These are phyloP conservation scores for Polietes domitor DNA, from an alignment of 2,888 invertebrate species.

Conservation along the genomic window DNA sequence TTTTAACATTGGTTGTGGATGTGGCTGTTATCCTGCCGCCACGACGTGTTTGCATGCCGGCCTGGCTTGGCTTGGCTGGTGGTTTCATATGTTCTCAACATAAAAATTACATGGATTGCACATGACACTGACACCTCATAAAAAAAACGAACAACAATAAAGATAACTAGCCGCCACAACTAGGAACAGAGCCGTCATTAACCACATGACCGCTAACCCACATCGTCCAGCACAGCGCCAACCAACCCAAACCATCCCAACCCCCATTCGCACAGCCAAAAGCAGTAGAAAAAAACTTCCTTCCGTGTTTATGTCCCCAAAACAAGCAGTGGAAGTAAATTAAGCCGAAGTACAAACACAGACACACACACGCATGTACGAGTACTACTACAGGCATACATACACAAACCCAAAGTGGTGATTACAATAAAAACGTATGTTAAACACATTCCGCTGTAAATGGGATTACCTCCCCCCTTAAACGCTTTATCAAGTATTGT, in stretches of 20 bases:
- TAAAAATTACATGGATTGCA: slow-evolving; percentile 40
- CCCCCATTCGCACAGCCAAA: not conserved
- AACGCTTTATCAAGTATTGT: not conserved
- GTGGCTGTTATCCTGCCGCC: not conserved
- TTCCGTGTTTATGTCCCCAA: not conserved
- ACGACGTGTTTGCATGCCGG: slow-evolving; percentile 20
- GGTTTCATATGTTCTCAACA: slow-evolving; percentile 35
- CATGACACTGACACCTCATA: slow-evolving; percentile 42
- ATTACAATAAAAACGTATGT: not conserved
- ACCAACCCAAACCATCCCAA: too few relatives aligned
- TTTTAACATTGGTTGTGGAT: not conserved
- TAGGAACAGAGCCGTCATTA: slow-evolving; percentile 2
- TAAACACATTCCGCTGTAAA: not conserved
- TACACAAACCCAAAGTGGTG: not conserved
- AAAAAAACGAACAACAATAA: slow-evolving; percentile 23
- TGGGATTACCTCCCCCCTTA: slow-evolving; percentile 4
- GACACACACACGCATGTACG: not conserved
- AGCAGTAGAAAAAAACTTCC: too few relatives aligned
- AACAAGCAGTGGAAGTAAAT: not conserved
- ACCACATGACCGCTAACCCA: not conserved
- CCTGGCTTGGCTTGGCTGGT: too few relatives aligned
- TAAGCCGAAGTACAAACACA: not conserved
- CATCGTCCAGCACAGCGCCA: not conserved
- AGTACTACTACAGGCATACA: not conserved
- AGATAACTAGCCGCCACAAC: slow-evolving; percentile 22